phyloP scores from a whole-genome alignment of 2,888 invertebrate genomes.

The Vesta saturnalis region DNA sequence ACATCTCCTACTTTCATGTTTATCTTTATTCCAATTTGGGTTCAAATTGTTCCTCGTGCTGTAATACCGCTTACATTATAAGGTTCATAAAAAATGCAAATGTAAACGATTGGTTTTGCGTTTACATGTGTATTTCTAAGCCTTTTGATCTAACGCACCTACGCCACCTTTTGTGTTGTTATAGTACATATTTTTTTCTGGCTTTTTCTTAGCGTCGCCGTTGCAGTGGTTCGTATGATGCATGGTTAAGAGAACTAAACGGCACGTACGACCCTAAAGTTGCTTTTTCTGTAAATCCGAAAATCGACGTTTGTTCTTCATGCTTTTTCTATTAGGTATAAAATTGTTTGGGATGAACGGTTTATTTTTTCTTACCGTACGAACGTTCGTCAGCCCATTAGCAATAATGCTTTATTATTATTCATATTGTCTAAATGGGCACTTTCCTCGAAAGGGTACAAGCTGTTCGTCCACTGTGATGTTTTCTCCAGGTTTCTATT shows the following conservation, averaged over 20 bases:
- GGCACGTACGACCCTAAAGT: not conserved
- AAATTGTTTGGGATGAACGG: not conserved
- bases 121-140: not conserved
- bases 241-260: not conserved
- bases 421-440: not conserved
- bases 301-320: no score
- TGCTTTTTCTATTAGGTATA: not conserved
- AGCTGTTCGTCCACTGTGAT: no score
- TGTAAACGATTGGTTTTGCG: not conserved
- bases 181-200: not conserved
- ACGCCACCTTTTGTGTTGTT: not conserved
- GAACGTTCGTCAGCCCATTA: no score
- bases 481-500: not conserved
- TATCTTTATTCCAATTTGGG: not conserved
- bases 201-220: not conserved
- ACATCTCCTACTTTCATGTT: not conserved
- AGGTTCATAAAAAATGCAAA: not conserved
- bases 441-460: no score
- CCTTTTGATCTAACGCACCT: not conserved
- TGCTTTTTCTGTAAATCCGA: not conserved
- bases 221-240: not conserved
- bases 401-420: no score
- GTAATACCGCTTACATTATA: not conserved
- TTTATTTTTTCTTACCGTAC: not conserved
- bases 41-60: not conserved